These are phyloP conservation scores for Thalassoma bifasciatum DNA, from an alignment of 2,113 vertebrate species.

Conservation along the genomic window DNA sequence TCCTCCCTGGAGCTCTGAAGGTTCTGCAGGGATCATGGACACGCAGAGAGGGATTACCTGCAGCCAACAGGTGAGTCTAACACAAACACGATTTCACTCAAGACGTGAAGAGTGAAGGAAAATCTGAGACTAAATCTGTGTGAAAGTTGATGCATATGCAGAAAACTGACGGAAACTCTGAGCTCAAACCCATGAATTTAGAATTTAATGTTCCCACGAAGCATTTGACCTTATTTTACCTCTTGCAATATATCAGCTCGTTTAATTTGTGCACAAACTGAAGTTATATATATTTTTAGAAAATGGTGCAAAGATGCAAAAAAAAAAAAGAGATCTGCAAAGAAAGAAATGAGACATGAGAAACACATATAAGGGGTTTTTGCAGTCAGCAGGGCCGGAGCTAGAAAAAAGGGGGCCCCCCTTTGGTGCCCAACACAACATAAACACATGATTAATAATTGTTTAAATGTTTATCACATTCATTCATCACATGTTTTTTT, in stretches of 20 bases:
- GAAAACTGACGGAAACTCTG: too few relatives aligned
- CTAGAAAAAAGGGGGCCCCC: neutral
- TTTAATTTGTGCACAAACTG: neutral
- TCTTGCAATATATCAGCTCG: too few relatives aligned
- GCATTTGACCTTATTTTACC: too few relatives aligned
- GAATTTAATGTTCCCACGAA: too few relatives aligned
- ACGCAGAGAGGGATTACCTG: neutral
- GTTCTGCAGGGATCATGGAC: conserved; percentile 40
- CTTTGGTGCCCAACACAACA: neutral
- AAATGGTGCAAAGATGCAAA: neutral
- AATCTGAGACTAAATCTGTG: too few relatives aligned
- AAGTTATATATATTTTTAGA: neutral
- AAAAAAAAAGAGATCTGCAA: neutral
- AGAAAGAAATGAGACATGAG: neutral
- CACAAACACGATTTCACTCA: neutral
- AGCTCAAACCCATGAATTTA: too few relatives aligned
- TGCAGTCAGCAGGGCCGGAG: neutral
- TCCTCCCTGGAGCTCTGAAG: neutral
- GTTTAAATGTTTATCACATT: too few relatives aligned
- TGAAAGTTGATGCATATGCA: too few relatives aligned
- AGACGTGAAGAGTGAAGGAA: neutral
- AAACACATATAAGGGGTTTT: neutral
- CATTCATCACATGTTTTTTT: too few relatives aligned
- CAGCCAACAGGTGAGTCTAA: conserved; percentile 65
- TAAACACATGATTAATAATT: too few relatives aligned